Evolutionary conservation across 2,113 vertebrate species (phyloP).

Genomic region (Heteronetta atricapilla): DNA sequence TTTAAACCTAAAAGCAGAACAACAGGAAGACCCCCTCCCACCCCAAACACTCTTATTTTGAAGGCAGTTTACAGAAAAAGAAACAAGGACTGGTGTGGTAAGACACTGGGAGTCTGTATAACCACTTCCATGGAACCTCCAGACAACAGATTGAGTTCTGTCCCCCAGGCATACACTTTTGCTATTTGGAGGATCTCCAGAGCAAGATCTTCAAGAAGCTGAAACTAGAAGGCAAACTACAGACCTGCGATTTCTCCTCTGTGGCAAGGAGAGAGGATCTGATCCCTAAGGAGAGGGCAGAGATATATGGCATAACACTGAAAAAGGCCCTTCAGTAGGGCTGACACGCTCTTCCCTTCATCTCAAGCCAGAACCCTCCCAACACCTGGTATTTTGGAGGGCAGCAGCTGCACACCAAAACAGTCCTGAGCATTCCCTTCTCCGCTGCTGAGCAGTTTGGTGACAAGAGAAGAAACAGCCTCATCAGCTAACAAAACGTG

Average conservation of each 20-base stretch:
- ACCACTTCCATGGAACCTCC: neutral
- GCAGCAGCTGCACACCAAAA: neutral
- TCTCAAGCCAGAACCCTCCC: neutral
- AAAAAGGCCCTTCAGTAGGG: neutral
- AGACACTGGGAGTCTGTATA: neutral
- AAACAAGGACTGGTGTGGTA: neutral
- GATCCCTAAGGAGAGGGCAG: no score
- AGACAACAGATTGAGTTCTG: neutral
- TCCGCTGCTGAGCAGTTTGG: neutral
- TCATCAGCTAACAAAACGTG: neutral
- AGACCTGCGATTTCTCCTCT: no score
- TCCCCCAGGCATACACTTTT: neutral
- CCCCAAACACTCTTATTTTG: neutral
- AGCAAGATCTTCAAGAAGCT: neutral
- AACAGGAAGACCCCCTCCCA: neutral
- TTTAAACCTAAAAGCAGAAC: neutral
- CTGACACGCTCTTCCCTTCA: accelerated
- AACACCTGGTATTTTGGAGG: neutral
- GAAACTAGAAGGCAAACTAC: neutral
- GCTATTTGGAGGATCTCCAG: neutral
- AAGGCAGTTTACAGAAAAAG: neutral
- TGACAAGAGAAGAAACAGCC: neutral
- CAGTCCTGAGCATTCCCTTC: accelerated
- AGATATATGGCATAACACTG: no score
- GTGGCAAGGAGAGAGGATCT: no score